Evolutionary conservation across 1,140 invertebrate genomes (phyloP).

Genomic region (Anagrus nilaparvatae): DNA sequence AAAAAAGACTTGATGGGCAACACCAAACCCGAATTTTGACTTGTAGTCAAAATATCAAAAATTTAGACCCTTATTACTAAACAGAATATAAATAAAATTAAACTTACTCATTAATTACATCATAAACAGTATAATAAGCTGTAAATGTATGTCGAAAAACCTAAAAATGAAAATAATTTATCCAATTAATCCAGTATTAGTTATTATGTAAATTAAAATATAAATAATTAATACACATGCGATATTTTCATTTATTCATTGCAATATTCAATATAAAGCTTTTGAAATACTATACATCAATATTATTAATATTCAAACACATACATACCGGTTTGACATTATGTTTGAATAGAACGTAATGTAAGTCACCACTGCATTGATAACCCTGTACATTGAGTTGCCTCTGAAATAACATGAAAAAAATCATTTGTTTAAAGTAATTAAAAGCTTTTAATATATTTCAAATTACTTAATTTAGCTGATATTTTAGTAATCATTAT

Average conservation of each 20-base stretch:
- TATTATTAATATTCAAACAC: no score
- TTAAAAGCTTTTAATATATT: neutral
- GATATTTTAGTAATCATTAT: no score
- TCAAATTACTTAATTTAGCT: no score
- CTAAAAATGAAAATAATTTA: slow-evolving; percentile 45
- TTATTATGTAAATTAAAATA: neutral
- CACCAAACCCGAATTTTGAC: no score
- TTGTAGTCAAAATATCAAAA: no score
- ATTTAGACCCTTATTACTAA: no score
- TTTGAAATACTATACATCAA: no score
- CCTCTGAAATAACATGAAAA: slow-evolving; percentile 48
- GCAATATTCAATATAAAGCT: no score
- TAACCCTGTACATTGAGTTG: slow-evolving; percentile 75
- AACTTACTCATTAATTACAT: slow-evolving; percentile 77
- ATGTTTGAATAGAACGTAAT: slow-evolving; percentile 74
- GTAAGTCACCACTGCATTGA: slow-evolving; percentile 68
- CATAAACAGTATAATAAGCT: slow-evolving; percentile 74
- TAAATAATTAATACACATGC: neutral
- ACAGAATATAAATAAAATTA: no score
- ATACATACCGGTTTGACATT: slow-evolving; percentile 74
- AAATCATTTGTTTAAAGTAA: neutral
- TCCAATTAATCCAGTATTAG: no score
- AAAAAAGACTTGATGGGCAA: no score
- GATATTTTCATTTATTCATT: neutral
- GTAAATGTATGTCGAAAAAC: slow-evolving; percentile 72